Conservation (phyloP, 1,140 invertebrate genomes). For the Trachymyrmex cornetzi region DNA sequence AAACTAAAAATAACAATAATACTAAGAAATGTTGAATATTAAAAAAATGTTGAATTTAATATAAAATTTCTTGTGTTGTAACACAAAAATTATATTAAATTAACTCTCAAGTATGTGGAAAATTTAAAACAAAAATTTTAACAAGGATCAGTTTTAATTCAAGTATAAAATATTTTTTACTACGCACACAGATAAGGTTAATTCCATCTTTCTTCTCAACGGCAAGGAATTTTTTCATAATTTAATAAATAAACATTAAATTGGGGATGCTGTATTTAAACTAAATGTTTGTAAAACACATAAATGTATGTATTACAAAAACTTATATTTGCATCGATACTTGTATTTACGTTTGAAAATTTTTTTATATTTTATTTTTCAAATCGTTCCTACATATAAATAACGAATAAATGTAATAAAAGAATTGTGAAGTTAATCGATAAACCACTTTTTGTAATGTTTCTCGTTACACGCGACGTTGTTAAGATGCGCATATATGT, state of each 20-base stretch:
- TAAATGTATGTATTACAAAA: not conserved
- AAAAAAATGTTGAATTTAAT: no score
- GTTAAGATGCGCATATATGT: not conserved
- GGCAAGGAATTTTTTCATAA: not conserved
- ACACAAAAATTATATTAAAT: no score
- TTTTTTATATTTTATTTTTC: not conserved
- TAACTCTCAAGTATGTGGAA: no score
- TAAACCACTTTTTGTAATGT: not conserved
- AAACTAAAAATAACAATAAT: no score
- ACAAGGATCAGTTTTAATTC: no score
- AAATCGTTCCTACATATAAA: not conserved
- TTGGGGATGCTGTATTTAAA: not conserved
- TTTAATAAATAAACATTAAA: not conserved
- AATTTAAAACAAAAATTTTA: no score
- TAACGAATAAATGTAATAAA: constrained; percentile 1
- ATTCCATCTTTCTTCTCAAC: not conserved
- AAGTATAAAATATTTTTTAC: no score
- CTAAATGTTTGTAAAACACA: not conserved
- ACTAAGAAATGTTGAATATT: no score
- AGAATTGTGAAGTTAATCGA: not conserved
- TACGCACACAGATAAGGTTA: no score
- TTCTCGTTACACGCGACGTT: not conserved
- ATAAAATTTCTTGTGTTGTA: no score
- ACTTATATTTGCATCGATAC: not conserved
- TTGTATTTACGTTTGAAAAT: not conserved